A percentile compares a stretch with the other conserved stretches of the same genome.
Conservation (phyloP, 2,888 invertebrate genomes). For the Cheiracanthium punctorium region DNA sequence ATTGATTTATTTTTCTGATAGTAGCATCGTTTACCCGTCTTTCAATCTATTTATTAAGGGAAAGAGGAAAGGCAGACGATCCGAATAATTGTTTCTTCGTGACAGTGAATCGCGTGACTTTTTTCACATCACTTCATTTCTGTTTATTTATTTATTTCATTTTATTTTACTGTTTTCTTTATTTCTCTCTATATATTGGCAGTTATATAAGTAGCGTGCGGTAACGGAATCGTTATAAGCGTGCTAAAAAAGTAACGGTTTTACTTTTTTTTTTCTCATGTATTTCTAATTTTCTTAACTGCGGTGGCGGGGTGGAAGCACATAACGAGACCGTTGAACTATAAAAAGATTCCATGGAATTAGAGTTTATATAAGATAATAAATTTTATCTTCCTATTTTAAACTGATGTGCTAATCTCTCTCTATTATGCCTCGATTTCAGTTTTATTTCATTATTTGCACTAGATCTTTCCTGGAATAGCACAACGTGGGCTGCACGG, state of each 20-base stretch:
- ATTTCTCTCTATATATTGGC: background rate
- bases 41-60: background rate
- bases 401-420: too few species aligned
- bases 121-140: background rate
- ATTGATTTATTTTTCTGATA: too few species aligned
- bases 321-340: background rate
- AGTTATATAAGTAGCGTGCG: background rate
- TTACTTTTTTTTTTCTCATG: background rate
- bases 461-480: too few species aligned
- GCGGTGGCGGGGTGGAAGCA: background rate
- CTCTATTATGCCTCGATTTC: too few species aligned
- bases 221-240: background rate
- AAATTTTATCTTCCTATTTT: too few species aligned
- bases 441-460: too few species aligned
- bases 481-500: too few species aligned
- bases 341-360: background rate
- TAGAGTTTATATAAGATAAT: too few species aligned
- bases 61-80: conserved; percentile 12
- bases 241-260: background rate
- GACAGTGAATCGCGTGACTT: conserved; percentile 4
- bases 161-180: background rate
- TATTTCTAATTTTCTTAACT: background rate
- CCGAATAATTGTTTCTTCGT: background rate
- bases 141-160: background rate
- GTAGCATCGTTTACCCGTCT: background rate